Base-by-base conservation (phyloP, 2,113 vertebrate genomes). In the Pseudorhombus dupliciocellatus region DNA sequence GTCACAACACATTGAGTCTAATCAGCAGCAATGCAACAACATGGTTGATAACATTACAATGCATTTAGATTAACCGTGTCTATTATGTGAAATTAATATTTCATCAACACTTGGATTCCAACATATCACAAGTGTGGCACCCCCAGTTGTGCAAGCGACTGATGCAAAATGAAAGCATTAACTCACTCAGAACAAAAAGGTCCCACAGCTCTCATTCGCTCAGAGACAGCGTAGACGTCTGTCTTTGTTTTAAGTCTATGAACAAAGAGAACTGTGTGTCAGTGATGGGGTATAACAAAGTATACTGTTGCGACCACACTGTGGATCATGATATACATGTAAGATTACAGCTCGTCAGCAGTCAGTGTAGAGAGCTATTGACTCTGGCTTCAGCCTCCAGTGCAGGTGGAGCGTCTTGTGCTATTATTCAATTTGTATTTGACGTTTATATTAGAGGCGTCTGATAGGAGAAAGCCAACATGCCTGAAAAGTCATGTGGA, bases 401-500 rank as follows among this genome's bases (percentile, higher is more conserved):
- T 37, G 34, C 40, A 44, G 40, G 16, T 15, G 40, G 40, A 5
- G 14, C 18, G 40, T 2, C 5, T 15, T 44, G 40, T 44, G 40
- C 12, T 44, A 44, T 15, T 18, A 18, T 44, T 44, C 16, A 16
- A 44, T 16, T 16, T 44, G 40, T 18, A 3, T 37, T 37, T 37
- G 34, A 37, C 34, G 4, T 11, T 37, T 37, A 37, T 18, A 44
- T 44, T 44, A 44, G 15, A 18, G 16, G 10, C 9, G 40, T 44
- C 40, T 44, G 40, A 15, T 18, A 44, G 40, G 40, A 44, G 40
- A 44, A 18, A 44, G 14, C 15, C 16, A 44, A 44, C 40, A 62
- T 37, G 20, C 15, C 34, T 62, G 16, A 70, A 79, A 53, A 64
- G 53, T 68, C 37, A 24, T 52, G 30, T 73, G 28, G 66, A 77